phyloP scores from a whole-genome alignment of 2,888 invertebrate genomes.

The Apamea monoglypha region DNA sequence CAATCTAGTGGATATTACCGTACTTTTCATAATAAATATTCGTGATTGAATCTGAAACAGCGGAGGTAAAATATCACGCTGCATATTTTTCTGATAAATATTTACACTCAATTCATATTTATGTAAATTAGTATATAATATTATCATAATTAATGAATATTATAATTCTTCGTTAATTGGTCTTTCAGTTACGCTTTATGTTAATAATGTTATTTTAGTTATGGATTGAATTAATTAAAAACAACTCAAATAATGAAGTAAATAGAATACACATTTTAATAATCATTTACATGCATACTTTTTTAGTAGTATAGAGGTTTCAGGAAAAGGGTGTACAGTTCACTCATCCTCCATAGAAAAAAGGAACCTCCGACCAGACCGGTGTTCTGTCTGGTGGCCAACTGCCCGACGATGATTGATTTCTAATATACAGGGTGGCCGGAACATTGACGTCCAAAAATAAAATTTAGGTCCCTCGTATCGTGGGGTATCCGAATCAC shows the following conservation, averaged over 20 bases:
- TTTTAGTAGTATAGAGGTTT: not conserved
- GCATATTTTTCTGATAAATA: conserved; percentile 26
- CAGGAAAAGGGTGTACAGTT: too few species aligned
- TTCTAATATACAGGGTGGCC: too few species aligned
- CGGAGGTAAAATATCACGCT: conserved; percentile 22
- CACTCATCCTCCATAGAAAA: not conserved
- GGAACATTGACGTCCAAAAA: too few species aligned
- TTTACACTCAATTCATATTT: conserved; percentile 20
- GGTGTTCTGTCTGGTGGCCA: not conserved
- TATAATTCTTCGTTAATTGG: not conserved
- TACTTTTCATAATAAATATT: conserved; percentile 45
- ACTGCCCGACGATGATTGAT: not conserved
- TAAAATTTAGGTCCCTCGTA: too few species aligned
- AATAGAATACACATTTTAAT: too few species aligned
- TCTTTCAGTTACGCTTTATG: not conserved
- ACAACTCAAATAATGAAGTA: not conserved
- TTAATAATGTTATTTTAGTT: not conserved
- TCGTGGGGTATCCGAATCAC: too few species aligned
- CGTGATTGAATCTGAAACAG: conserved; percentile 38
- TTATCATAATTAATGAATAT: not conserved
- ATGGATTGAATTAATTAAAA: not conserved
- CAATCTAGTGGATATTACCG: too few species aligned
- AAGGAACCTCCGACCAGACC: not conserved
- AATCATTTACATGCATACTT: too few species aligned
- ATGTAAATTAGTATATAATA: conserved; percentile 9